Percentiles rank a stretch among this genome's conserved stretches.
phyloP scores from a whole-genome alignment of 2,888 invertebrate genomes.

The Lumbricus terrestris region DNA sequence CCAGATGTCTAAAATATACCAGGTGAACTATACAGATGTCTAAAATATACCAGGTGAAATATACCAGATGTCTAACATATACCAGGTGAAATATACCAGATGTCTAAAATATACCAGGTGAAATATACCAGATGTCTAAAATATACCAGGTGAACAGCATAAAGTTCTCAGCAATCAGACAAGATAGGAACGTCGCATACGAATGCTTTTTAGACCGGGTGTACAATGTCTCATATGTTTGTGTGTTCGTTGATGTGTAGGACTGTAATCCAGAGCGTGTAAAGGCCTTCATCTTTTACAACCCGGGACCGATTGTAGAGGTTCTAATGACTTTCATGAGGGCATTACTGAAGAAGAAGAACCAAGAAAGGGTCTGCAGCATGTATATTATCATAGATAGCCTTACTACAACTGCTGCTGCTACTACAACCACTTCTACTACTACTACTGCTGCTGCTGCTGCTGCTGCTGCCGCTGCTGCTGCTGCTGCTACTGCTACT shows the following conservation, averaged over 20 bases:
- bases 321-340: slow-evolving; percentile 24
- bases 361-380: slow-evolving; percentile 31
- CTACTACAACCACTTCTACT: too few relatives aligned
- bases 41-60: slow-evolving; percentile 22
- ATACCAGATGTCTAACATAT: too few relatives aligned
- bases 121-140: slow-evolving; percentile 12
- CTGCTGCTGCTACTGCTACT: too few relatives aligned
- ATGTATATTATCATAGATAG: not conserved
- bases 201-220: too few relatives aligned
- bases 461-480: too few relatives aligned
- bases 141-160: slow-evolving; percentile 19
- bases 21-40: not conserved
- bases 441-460: too few relatives aligned
- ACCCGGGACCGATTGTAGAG: slow-evolving; percentile 30
- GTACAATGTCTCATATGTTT: too few relatives aligned
- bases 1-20: slow-evolving; percentile 22
- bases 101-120: slow-evolving; percentile 23
- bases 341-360: slow-evolving; percentile 34
- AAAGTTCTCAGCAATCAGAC: not conserved
- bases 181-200: too few relatives aligned
- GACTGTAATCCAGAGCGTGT: slow-evolving; percentile 28
- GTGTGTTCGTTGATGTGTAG: slow-evolving; percentile 20
- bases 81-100: slow-evolving; percentile 21
- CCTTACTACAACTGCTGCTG: too few relatives aligned
- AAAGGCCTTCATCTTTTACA: slow-evolving; percentile 33